Base-by-base conservation (phyloP, 2,888 invertebrate genomes). In the Chaitophorus viminalis region DNA sequence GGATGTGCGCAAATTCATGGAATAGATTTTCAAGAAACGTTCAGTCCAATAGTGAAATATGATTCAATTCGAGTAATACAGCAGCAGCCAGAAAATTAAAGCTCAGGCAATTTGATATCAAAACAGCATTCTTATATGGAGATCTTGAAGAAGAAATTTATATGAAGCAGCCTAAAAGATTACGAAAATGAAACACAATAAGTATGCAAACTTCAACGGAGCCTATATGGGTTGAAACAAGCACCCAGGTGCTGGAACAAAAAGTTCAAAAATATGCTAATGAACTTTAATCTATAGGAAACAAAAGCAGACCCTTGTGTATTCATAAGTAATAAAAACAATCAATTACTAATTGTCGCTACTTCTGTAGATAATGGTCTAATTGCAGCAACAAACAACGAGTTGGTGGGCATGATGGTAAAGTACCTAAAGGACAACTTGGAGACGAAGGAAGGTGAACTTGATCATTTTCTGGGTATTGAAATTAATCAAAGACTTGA, bases 201-300 rank as follows among this genome's bases (percentile, higher is more conserved):
- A 52, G 91, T 91, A 9, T 92, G 91, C 88, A 89, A 90, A 72
- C 89, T 91, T 17, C 89, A 90, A n/a, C 90, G 89, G 89, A 90
- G 91, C 81, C 77, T 92, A 36, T 91, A 91, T 89, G 91, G 91
- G 18, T 89, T 91, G 3, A 91, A 91, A 85, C 91, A 91, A 89
- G 90, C 91, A 25, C 90, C 91, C 18, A 85, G 91, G 75, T 90
- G 90, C 72, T 91, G 91, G 91, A 90, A 91, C 89, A 87, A 90
- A 52, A 46, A 52, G 29, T 76, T 76, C 52, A 52, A 52, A 31
- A 52, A 52, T 52, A 54, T 77, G 52, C 21, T 91, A 14, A 81
- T 89, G 6, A 90, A 89, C 60, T 89, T 90, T 65, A 89, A 90
- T 39, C 90, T 91, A 39, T 88, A 90, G 74, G 89, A 89, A n/a